Evolutionary conservation across 2,113 vertebrate genomes (phyloP), one percentile per base, ranked within the genome.

Genomic region (Rousettus leschenaultii): DNA sequence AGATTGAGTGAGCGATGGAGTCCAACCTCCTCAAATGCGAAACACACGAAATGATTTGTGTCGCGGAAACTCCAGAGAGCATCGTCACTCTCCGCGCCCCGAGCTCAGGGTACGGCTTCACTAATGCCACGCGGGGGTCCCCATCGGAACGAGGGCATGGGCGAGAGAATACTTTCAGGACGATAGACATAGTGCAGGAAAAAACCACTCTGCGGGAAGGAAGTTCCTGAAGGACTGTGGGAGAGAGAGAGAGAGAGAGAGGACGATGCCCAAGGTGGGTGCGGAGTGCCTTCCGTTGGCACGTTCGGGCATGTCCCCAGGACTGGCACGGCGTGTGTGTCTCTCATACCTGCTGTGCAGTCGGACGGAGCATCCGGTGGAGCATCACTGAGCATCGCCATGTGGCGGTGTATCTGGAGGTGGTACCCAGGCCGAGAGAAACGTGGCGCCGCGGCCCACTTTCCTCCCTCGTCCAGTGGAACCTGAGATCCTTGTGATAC

Each of bases 21-120:
- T 94, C 97, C 95, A 95, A 35, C 55, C 38, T 91, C 68, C 77
- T 94, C 74, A 95, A 97, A 97, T 57, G 53, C 30, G 96, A 97
- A 97, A 74, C 59, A 82, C 5, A 21, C 89, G 77, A 96, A 95
- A 65, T 77, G 5, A 75, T 93, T 97, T 95, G 79, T 78, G 82
- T 59, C 55, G 91, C 95, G 71, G 38, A 83, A 96, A 95, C 96
- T 3, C 65, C 57, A 53, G 51, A 90, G 59, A 45, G 82, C 63
- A 16, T 12, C 93, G 35, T 93, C 13, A 22, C 75, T 33, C 14
- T 51, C 28, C 91, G 24, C 9, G 21, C 91, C 70, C 70, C 7
- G 43, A 63, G 12, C 16, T 28, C 18, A 19, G 45, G 45, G 53
- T 11, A 14, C 63, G 57, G 35, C 45, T 61, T 59, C 79, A 1